Base-by-base conservation (phyloP, 2,888 invertebrate genomes). In the Hartigia nigra region DNA sequence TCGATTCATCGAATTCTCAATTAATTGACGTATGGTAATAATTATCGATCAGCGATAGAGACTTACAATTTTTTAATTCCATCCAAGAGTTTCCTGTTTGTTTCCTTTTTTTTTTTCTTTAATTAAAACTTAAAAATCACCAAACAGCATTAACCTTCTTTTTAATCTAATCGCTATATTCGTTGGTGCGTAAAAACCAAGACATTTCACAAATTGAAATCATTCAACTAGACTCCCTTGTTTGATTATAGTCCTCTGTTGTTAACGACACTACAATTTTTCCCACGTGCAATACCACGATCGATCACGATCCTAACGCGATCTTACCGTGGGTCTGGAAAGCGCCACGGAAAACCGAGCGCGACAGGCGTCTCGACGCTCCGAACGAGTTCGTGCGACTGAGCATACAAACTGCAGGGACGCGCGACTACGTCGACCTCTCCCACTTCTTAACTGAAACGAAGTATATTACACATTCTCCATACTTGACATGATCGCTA, bases 321-420 rank as follows among this genome's bases (percentile, higher is more conserved):
- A 14, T 72, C 74, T 74, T 74, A 74, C 81, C 76, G 78, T 72
- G 77, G 82, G 78, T 70, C 76, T 76, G 75, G 34, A 70, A 72
- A 78, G 70, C 78, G 78, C 55, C 55, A 55, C 55, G 55, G 55
- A 55, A 55, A 55, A 55, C 55, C 80, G 81, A 81, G 82, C 81
- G 82, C 88, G 81, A 78, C 84, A 85, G 85, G 81, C 88, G 85
- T 84, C 88, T 84, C 89, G 87, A 88, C 90, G 86, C 89, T 85
- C 82, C 88, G 87, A 86, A 89, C 87, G 90, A 88, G 89, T 88
- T 90, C 88, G 90, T 86, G 87, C 88, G 88, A 91, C 91, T 90
- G 88, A 89, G 87, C 88, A 85, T 77, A 85, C 87, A 85, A 87
- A 84, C 87, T 84, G 81, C 86, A 84, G 84, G 87, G 86, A 89